Percentiles rank a stretch among this genome's conserved stretches.
Evolutionary conservation across 2,888 invertebrate species (phyloP).

Genomic region (Pheosia tremula): DNA sequence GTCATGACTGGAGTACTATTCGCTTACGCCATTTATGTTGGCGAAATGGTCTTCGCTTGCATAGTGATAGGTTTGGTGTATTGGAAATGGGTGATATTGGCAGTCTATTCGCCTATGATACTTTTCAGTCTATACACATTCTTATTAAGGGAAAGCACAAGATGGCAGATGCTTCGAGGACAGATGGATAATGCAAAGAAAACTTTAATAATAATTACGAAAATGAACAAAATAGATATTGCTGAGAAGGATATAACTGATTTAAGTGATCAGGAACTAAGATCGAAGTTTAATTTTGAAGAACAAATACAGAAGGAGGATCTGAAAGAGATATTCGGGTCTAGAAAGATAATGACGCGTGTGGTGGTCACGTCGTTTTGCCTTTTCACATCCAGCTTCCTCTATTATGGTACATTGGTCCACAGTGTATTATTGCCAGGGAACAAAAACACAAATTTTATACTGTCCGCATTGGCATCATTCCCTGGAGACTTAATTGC

Average conservation of each 20-base stretch:
- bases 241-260: conserved; percentile 55
- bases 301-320: conserved; percentile 60
- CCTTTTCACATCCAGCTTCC: conserved; percentile 67
- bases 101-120: conserved; percentile 59
- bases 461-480: conserved; percentile 59
- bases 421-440: conserved; percentile 67
- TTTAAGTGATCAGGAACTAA: conserved; percentile 55
- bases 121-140: conserved; percentile 55
- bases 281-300: conserved; percentile 55
- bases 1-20: conserved; percentile 66
- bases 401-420: conserved; percentile 66
- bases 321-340: conserved; percentile 58
- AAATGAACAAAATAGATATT: conserved; percentile 58
- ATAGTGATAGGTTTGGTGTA: conserved; percentile 62
- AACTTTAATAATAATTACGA: conserved; percentile 54
- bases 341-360: conserved; percentile 65
- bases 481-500: conserved; percentile 70
- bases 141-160: conserved; percentile 61
- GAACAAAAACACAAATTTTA: conserved; percentile 69
- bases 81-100: conserved; percentile 64
- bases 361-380: conserved; percentile 61
- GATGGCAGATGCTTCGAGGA: conserved; percentile 69
- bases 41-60: conserved; percentile 65
- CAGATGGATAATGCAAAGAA: conserved; percentile 57
- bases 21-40: conserved; percentile 65